Evolutionary conservation across 2,888 invertebrate species (phyloP).

Genomic region (Glaucopsyche alexis): DNA sequence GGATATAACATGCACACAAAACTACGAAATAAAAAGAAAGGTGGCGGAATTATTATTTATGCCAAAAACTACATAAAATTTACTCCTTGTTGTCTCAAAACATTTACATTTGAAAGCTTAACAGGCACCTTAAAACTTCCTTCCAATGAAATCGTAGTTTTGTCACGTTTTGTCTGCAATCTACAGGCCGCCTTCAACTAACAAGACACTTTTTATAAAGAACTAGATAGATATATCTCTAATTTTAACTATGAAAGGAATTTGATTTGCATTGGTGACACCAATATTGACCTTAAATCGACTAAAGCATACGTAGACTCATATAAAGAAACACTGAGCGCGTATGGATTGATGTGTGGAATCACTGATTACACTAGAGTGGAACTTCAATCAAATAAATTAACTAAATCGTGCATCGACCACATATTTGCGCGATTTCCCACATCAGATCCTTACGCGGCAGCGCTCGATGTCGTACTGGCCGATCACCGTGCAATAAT

Average conservation of each 20-base stretch:
- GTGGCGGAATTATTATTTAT: slow-evolving; percentile 40
- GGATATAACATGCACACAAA: no score
- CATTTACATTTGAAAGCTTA: slow-evolving; percentile 35
- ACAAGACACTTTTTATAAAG: slow-evolving; percentile 36
- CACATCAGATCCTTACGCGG: no score
- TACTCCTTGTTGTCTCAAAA: slow-evolving; percentile 27
- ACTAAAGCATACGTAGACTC: slow-evolving; percentile 27
- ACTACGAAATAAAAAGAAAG: slow-evolving; percentile 37
- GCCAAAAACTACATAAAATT: slow-evolving; percentile 33
- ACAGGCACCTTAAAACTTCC: slow-evolving; percentile 33
- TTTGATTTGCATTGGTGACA: slow-evolving; percentile 31
- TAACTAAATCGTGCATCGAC: no score
- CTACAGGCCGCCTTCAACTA: slow-evolving; percentile 37
- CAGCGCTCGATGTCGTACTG: no score
- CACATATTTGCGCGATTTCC: no score
- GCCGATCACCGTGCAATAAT: slow-evolving; percentile 32
- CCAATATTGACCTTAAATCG: slow-evolving; percentile 34
- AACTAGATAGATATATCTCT: slow-evolving; percentile 32
- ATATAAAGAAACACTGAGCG: slow-evolving; percentile 33
- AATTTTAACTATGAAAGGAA: slow-evolving; percentile 27
- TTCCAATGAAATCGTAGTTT: slow-evolving; percentile 23
- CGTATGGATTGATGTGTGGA: no score
- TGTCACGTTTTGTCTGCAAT: slow-evolving; percentile 37
- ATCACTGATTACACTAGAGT: no score
- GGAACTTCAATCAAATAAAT: no score